Percentiles rank a stretch among this genome's conserved stretches.
Conservation (phyloP, 2,113 vertebrate species). For the Semicossyphus pulcher region DNA sequence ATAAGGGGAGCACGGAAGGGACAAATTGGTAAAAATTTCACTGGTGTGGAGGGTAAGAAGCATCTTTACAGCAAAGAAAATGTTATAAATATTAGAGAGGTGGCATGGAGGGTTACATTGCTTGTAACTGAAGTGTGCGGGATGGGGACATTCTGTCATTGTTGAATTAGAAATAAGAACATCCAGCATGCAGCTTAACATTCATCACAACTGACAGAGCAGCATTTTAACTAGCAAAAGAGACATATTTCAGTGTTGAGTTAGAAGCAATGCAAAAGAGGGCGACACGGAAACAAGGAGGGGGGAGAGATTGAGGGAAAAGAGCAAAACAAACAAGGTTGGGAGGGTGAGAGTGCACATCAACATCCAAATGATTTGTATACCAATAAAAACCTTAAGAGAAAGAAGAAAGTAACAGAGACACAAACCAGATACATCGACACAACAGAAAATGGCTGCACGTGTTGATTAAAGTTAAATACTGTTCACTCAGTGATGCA, state of each 20-base stretch:
- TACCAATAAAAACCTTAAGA: constrained; percentile 53
- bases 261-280: constrained; percentile 65
- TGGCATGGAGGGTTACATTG: constrained; percentile 92
- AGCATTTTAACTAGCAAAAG: constrained; percentile 86
- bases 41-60: constrained; percentile 87
- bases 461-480: constrained; percentile 50
- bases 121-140: constrained; percentile 92
- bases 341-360: constrained; percentile 58
- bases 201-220: constrained; percentile 89
- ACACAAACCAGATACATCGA: constrained; percentile 64
- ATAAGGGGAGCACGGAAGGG: constrained; percentile 94
- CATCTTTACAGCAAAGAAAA: constrained; percentile 89
- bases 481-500: constrained; percentile 65
- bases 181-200: constrained; percentile 94
- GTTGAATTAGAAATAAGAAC: constrained; percentile 87
- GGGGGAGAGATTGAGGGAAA: constrained; percentile 25
- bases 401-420: constrained; percentile 53
- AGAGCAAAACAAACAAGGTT: constrained; percentile 49
- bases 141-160: constrained; percentile 91
- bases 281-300: constrained; percentile 53
- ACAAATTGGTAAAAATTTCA: constrained; percentile 93
- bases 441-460: constrained; percentile 65
- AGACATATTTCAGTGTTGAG: constrained; percentile 50
- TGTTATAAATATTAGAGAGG: constrained; percentile 91
- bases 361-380: constrained; percentile 63